Percentiles rank a stretch among this genome's conserved stretches.
Evolutionary conservation across 2,113 vertebrate genomes (phyloP).

Genomic region (Plecotus auritus): DNA sequence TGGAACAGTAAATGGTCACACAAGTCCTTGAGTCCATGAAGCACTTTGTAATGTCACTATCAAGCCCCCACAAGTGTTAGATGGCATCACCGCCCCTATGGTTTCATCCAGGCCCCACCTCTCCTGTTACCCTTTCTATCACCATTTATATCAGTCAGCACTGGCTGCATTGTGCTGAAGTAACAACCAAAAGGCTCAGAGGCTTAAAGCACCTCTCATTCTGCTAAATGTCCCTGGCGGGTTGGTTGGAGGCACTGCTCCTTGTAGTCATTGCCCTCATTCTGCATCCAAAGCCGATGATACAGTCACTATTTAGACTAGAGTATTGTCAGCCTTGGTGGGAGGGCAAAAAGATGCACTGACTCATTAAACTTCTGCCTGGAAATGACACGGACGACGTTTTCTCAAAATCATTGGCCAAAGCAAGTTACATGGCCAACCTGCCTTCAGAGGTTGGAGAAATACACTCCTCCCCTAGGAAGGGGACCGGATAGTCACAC

Average conservation of each 20-base stretch:
- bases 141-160: neutral
- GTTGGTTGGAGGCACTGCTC: neutral
- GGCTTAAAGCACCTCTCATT: neutral
- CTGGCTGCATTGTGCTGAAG: neutral
- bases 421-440: neutral
- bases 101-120: neutral
- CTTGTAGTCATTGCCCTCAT: neutral
- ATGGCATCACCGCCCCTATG: neutral
- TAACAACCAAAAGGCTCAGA: neutral
- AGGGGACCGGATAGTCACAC: neutral
- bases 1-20: neutral
- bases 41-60: neutral
- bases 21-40: neutral
- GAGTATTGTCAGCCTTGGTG: neutral
- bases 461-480: neutral
- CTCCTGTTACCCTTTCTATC: neutral
- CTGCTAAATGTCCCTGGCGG: neutral
- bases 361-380: neutral
- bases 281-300: neutral
- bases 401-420: neutral
- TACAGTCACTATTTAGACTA: neutral
- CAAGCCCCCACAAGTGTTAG: neutral
- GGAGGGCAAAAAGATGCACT: neutral
- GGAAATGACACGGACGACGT: neutral
- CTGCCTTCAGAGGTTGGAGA: neutral